Percentiles rank a stretch among this genome's conserved stretches.
Conservation (phyloP, 2,113 vertebrate genomes). For the Corynorhinus townsendii region DNA sequence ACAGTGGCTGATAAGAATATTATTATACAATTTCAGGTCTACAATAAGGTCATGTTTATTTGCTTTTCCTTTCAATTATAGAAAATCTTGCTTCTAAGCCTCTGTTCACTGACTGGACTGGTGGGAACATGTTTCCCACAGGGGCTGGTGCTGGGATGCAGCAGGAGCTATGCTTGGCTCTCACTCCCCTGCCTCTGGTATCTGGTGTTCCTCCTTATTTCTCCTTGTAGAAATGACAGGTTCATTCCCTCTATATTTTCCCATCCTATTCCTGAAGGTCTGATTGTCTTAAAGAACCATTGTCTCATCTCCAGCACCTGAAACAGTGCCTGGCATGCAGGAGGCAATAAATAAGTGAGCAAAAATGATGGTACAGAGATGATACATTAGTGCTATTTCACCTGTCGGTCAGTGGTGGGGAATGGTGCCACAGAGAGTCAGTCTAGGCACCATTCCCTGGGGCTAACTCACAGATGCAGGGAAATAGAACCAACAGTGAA, state of each 20-base stretch:
- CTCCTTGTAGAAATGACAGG: not conserved
- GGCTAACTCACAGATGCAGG: not conserved
- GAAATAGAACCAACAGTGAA: not conserved
- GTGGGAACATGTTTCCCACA: not conserved
- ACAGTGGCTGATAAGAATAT: not conserved
- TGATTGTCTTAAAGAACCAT: not conserved
- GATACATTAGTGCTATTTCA: too few relatives aligned
- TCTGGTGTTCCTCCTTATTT: not conserved
- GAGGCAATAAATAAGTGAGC: not conserved
- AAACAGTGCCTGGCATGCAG: not conserved
- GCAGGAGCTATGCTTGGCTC: not conserved
- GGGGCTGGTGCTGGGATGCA: not conserved
- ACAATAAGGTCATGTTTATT: not conserved
- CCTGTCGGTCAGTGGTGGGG: not conserved
- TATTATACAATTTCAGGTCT: not conserved
- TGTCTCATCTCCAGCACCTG: not conserved
- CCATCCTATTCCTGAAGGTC: not conserved
- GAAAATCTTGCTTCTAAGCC: not conserved
- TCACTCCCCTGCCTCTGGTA: not conserved
- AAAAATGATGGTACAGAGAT: not conserved
- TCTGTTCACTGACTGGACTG: too few relatives aligned
- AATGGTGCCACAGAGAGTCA: not conserved
- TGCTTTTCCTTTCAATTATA: not conserved
- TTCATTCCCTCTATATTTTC: not conserved
- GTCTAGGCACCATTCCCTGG: not conserved